Conservation (phyloP, 2,888 invertebrate genomes). For the Drosophila quinaria region DNA sequence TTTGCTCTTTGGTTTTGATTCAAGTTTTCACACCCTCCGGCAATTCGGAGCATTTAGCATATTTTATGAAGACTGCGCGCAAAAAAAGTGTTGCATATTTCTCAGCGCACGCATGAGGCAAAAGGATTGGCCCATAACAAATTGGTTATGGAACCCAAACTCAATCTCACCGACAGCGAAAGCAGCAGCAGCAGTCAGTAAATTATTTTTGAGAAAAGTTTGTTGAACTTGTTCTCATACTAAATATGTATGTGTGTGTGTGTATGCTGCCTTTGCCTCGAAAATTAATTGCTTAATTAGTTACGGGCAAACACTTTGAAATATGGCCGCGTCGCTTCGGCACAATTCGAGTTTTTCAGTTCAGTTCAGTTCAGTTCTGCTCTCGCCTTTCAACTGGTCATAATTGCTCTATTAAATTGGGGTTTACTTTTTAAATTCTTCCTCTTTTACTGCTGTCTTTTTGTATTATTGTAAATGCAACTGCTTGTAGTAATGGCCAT, state of each 20-base stretch:
- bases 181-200: constrained; percentile 43
- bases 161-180: constrained; percentile 3
- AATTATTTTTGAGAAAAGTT: constrained; percentile 72
- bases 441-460: constrained; percentile 10
- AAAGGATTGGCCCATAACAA: constrained; percentile 50
- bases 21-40: constrained; percentile 79
- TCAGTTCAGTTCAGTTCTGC: constrained; percentile 25
- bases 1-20: constrained; percentile 68
- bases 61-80: constrained; percentile 63
- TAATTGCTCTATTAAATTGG: constrained; percentile 82
- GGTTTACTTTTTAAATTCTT: constrained; percentile 63
- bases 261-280: constrained; percentile 49
- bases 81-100: constrained; percentile 70
- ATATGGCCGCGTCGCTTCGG: constrained; percentile 74
- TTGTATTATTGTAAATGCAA: constrained; percentile 46
- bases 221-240: constrained; percentile 69
- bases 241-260: constrained; percentile 20
- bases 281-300: constrained; percentile 83
- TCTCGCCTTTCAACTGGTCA: constrained; percentile 72
- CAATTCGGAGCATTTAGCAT: constrained; percentile 77
- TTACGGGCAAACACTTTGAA: constrained; percentile 81
- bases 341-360: constrained; percentile 39
- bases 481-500: constrained; percentile 69
- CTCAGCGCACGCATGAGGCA: constrained; percentile 62
- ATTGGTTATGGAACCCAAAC: constrained; percentile 39